Base-by-base conservation (phyloP, 2,888 invertebrate genomes). In the Rhingia campestris region DNA sequence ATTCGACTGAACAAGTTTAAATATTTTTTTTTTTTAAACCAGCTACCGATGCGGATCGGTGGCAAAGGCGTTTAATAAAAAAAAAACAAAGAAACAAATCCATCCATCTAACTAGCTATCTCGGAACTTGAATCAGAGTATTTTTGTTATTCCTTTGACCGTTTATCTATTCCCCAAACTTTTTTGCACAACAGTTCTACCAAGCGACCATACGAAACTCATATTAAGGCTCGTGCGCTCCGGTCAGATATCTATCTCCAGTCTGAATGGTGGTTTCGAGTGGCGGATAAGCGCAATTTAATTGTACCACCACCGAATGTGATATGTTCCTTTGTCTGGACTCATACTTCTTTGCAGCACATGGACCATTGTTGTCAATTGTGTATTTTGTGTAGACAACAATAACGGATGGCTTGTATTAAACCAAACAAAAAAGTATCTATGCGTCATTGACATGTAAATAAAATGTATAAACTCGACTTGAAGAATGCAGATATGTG, bases 401-500 rank as follows among this genome's bases (percentile, higher is more conserved):
- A 39, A 22, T 47, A 9, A 30, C 35, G 37, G 33, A 41, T 22
- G 39, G 41, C 14, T 12, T 10, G 12, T 14, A 32, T 14, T 0
- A 56, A 35, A 22, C 33, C n/a, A 41, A 30, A 33, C 39, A 56
- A 75, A 80, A 80, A 51, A 70, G 59, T 64, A 76, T 59, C 76
- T 76, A 76, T 81, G 81, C 76, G 81, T 81, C 81, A 81, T 70
- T 81, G 81, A 64, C 64, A 64, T 81, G 81, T 59, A 47, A 81
- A 59, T 81, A 70, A 53, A 33, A 76, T 81, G 53, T 81, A 81
- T 76, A 49, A 37, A 58, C 56, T 22, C 56, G 33, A 51, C 22
- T 35, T 22, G 22, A 72, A 39, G 49, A 66, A 66, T 74, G 64
- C 43, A 58, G 66, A 66, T 35, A 54, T 35, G 6, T 30, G 22